Percentiles rank a stretch among this genome's conserved stretches.
phyloP scores from a whole-genome alignment of 2,113 vertebrate species.

The Crotalus horridus region DNA sequence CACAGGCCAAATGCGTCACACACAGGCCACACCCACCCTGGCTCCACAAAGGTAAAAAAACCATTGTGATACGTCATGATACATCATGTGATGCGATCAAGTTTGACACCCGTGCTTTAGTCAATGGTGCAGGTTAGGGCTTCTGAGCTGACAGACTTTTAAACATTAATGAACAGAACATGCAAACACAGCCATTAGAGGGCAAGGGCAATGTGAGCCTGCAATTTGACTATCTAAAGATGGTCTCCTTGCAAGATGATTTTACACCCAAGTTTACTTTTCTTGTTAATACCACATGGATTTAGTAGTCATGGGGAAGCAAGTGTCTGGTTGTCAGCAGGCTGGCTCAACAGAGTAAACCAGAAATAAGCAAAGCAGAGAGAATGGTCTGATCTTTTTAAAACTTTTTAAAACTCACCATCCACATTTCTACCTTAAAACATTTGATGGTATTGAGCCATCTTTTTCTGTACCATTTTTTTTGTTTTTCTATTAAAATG shows the following conservation, averaged over 20 bases:
- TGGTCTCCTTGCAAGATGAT: neutral
- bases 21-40: no score
- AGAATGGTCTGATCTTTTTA: neutral
- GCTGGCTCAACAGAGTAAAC: neutral
- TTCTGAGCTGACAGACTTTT: neutral
- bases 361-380: neutral
- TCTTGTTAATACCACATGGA: neutral
- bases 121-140: neutral
- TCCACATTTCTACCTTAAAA: neutral
- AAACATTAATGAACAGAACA: neutral
- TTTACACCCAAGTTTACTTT: neutral
- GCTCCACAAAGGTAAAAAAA: no score
- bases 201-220: neutral
- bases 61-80: no score
- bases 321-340: neutral
- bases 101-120: neutral
- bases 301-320: neutral
- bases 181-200: neutral
- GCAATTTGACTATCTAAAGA: neutral
- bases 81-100: no score
- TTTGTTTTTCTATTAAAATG: neutral
- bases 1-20: no score
- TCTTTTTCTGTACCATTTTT: neutral
- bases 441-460: neutral
- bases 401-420: neutral